Evolutionary conservation across 1,140 invertebrate genomes (phyloP), one percentile per base, ranked within the genome.

Genomic region (Drosophila trapezifrons): DNA sequence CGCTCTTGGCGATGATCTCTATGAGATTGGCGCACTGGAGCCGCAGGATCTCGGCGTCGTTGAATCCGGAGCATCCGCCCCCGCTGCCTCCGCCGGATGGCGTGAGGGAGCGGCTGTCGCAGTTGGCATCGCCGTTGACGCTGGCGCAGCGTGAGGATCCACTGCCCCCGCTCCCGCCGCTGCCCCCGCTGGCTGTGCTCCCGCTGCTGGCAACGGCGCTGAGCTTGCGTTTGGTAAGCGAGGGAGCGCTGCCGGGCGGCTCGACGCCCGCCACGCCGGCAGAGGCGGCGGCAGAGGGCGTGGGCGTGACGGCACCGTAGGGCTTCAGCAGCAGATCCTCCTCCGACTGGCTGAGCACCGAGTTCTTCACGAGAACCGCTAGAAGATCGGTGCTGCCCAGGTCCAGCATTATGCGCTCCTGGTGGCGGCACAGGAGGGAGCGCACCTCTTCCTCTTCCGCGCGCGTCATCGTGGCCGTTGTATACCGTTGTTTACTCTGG

Each of bases 1-100:
- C 93, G 75, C 92, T 93, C 49, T 93, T 92, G 40, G 93, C 92
- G 40, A 94, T 92, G 35, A 94, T 92, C 60, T 93, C 93, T 58
- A 93, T 93, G 69, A 94, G 92, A 40, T 93, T 87, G 29, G 80
- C 54, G 71, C 91, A 92, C 49, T 92, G 91, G 25, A 79, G 22
- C 6, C 90, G 75, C 29, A 87, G 46, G 43, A 91, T 81, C 57
- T 91, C 90, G n/a, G 84, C 90, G 49, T 91, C 90, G 62, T 89
- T 91, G 2, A 79, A 52, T 13, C 45, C 64, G 15, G 57, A 27
- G 15, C 67, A 57, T 17, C 47, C 29, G 13, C 70, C 58, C n/a
- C 38, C 52, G 22, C 71, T 73, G 15, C 78, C 75, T 18, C 51
- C 38, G n/a, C 84, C 73, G 52, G 90, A 89, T 18, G 90, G 90